These are phyloP conservation scores for Alfaro cultratus DNA, from an alignment of 2,797 vertebrate species.

Conservation along the genomic window DNA sequence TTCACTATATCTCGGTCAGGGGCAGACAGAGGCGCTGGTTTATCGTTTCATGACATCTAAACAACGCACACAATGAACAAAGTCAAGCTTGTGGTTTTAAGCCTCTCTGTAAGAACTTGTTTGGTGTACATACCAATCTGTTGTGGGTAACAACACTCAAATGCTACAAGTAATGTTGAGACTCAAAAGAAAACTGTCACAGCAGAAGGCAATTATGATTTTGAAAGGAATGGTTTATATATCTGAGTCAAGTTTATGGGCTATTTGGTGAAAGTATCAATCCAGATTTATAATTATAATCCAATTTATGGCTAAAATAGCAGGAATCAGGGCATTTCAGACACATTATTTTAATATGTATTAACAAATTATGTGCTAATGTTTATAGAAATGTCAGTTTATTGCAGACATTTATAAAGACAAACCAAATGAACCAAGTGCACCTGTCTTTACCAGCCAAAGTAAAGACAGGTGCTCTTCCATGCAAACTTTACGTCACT, in stretches of 20 bases:
- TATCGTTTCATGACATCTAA: conserved; percentile 16
- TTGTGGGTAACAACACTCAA: conserved; percentile 23
- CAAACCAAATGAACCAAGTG: neutral
- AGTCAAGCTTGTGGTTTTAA: conserved; percentile 38
- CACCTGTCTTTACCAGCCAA: neutral
- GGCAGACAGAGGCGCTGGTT: neutral
- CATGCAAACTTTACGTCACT: conserved; percentile 10
- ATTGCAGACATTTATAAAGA: neutral
- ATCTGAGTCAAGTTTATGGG: neutral
- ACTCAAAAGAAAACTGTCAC: neutral
- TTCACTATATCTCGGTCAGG: neutral
- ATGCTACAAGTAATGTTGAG: conserved; percentile 25
- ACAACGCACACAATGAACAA: conserved; percentile 24
- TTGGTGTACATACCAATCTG: conserved; percentile 30
- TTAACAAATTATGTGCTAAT: neutral
- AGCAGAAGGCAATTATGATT: neutral
- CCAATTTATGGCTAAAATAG: neutral
- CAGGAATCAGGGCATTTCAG: neutral
- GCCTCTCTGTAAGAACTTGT: conserved; percentile 20
- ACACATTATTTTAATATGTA: neutral
- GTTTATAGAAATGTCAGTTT: neutral
- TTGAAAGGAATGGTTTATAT: neutral
- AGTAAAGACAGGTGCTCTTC: conserved; percentile 1
- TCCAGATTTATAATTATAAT: neutral
- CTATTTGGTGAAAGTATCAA: neutral